Percentiles rank a stretch among this genome's conserved stretches.
phyloP scores from a whole-genome alignment of 2,113 vertebrate species.

The Lagopus muta region DNA sequence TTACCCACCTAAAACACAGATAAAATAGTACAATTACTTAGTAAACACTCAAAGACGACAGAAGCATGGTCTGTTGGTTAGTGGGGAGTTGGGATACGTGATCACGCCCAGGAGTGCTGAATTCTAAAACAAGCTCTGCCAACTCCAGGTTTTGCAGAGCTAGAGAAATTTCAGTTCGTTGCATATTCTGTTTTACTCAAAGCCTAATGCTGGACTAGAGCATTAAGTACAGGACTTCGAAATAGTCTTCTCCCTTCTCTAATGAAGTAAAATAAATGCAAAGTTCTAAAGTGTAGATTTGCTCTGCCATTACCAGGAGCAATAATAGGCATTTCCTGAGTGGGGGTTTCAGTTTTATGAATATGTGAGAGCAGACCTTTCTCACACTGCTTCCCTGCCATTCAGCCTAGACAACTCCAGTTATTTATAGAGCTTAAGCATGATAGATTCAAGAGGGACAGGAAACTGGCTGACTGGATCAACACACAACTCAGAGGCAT shows the following conservation, averaged over 20 bases:
- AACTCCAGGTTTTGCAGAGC: not conserved
- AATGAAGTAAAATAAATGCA: not conserved
- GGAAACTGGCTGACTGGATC: not conserved
- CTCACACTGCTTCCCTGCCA: not conserved
- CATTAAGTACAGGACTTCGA: not conserved
- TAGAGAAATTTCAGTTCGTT: constrained; percentile 12
- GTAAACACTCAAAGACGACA: not conserved
- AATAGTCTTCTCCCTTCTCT: not conserved
- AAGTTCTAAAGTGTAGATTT: not conserved
- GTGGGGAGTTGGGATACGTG: not conserved
- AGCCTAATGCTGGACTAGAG: not conserved
- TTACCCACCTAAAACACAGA: not conserved
- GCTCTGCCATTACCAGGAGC: not conserved
- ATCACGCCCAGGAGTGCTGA: not conserved
- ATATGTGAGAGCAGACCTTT: accelerated
- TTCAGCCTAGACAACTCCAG: not conserved
- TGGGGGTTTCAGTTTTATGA: not conserved
- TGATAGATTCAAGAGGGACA: not conserved
- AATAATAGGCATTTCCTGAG: not conserved
- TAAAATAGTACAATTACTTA: not conserved
- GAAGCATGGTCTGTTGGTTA: not conserved
- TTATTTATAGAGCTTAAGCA: not conserved
- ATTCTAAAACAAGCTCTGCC: not conserved
- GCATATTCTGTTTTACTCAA: constrained; percentile 8
- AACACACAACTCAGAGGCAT: not conserved